Conservation (phyloP, 1,140 invertebrate genomes). For the Pseudomyrmex dendroicus region DNA sequence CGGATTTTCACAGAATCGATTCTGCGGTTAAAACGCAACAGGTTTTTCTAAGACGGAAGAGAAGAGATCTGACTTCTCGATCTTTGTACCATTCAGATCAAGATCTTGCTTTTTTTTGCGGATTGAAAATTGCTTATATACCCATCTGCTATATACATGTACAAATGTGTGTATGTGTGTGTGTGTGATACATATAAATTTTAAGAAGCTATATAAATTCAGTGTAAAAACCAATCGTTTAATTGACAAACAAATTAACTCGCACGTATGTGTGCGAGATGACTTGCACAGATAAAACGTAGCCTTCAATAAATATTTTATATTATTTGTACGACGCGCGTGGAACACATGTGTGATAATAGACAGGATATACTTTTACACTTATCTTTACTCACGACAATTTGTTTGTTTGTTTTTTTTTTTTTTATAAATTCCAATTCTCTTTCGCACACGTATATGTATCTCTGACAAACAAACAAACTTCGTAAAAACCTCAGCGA, state of each 20-base stretch:
- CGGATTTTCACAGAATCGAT: slow-evolving; percentile 68
- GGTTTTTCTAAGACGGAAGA: slow-evolving; percentile 65
- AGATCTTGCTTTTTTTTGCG: slow-evolving; percentile 58
- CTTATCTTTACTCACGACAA: neutral
- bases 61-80: slow-evolving; percentile 53
- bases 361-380: neutral
- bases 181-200: no score
- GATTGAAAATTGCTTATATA: slow-evolving; percentile 41
- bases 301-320: no score
- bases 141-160: neutral
- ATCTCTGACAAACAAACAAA: neutral
- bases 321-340: no score
- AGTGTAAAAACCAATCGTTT: no score
- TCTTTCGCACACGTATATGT: no score
- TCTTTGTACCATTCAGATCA: slow-evolving; percentile 56
- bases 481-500: slow-evolving; percentile 1
- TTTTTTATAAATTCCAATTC: neutral
- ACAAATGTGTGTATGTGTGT: no score
- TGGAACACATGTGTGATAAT: neutral
- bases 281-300: no score
- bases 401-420: no score
- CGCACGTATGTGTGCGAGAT: neutral
- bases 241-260: no score
- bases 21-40: slow-evolving; percentile 70
- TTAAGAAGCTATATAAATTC: no score